Percentiles rank a stretch among this genome's conserved stretches.
Evolutionary conservation across 2,113 vertebrate genomes (phyloP).

Genomic region (Orycteropus afer): DNA sequence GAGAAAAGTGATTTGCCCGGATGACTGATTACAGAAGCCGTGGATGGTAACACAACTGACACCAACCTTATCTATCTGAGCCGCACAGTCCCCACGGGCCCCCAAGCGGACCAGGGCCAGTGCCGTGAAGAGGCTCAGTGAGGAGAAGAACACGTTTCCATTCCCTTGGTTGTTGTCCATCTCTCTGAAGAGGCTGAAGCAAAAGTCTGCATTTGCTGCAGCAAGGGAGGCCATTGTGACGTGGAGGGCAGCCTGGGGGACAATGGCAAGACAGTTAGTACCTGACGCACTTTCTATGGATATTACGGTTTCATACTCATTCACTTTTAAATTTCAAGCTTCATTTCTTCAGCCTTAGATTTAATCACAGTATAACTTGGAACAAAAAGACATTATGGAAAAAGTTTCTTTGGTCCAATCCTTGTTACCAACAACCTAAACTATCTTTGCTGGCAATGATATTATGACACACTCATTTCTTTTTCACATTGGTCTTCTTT

Average conservation of each 20-base stretch:
- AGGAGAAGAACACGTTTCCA: slow-evolving; percentile 90
- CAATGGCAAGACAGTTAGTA: slow-evolving; percentile 26
- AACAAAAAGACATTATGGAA: not conserved
- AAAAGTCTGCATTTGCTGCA: slow-evolving; percentile 89
- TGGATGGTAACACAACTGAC: not conserved
- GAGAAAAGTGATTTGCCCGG: not conserved
- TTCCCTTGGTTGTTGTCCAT: slow-evolving; percentile 79
- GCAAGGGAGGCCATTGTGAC: slow-evolving; percentile 83
- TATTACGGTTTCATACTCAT: not conserved
- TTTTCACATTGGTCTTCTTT: not conserved
- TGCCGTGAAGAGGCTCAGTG: slow-evolving; percentile 90
- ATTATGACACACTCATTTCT: not conserved
- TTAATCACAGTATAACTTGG: not conserved
- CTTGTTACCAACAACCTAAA: not conserved
- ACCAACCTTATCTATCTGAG: slow-evolving; percentile 92
- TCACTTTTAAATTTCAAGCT: not conserved
- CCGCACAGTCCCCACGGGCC: slow-evolving; percentile 87
- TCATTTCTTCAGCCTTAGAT: not conserved
- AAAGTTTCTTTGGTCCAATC: not conserved
- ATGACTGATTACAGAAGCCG: not conserved
- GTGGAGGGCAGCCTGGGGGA: slow-evolving; percentile 37
- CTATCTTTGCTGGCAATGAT: not conserved
- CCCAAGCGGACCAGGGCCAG: slow-evolving; percentile 91
- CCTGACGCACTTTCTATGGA: not conserved
- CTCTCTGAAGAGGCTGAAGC: slow-evolving; percentile 88